Conservation (phyloP, 1,140 invertebrate genomes). For the Mizuhopecten yessoensis region DNA sequence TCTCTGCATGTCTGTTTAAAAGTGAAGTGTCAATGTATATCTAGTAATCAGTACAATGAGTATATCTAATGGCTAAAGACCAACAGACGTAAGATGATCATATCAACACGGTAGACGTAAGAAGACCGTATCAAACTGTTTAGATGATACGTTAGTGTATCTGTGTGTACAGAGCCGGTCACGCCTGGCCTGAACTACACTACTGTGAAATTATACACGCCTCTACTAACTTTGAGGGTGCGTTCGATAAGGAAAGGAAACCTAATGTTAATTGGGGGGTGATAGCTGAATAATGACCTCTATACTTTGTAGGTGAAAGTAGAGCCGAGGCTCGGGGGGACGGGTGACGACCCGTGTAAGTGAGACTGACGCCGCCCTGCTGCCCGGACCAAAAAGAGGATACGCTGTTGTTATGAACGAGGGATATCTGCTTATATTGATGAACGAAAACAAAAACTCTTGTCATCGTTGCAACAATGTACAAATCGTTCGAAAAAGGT, state of each 20-base stretch:
- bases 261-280: not conserved
- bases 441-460: not conserved
- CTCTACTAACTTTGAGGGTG: not conserved
- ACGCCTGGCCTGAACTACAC: not conserved
- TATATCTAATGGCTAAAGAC: too few species aligned
- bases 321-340: not conserved
- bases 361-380: slow-evolving; percentile 35
- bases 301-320: not conserved
- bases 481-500: too few species aligned
- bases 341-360: not conserved
- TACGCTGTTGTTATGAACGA: not conserved
- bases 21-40: too few species aligned
- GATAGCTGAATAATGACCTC: not conserved
- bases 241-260: not conserved
- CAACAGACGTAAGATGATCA: too few species aligned
- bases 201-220: slow-evolving; percentile 37
- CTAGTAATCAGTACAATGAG: too few species aligned
- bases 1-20: too few species aligned
- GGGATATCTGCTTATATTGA: not conserved
- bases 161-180: not conserved
- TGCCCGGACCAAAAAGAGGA: not conserved
- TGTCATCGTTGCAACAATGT: too few species aligned
- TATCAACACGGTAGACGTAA: too few species aligned
- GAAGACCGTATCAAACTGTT: too few species aligned
- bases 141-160: not conserved